Evolutionary conservation across 1,140 invertebrate species (phyloP).

Genomic region (Aplysia californica): DNA sequence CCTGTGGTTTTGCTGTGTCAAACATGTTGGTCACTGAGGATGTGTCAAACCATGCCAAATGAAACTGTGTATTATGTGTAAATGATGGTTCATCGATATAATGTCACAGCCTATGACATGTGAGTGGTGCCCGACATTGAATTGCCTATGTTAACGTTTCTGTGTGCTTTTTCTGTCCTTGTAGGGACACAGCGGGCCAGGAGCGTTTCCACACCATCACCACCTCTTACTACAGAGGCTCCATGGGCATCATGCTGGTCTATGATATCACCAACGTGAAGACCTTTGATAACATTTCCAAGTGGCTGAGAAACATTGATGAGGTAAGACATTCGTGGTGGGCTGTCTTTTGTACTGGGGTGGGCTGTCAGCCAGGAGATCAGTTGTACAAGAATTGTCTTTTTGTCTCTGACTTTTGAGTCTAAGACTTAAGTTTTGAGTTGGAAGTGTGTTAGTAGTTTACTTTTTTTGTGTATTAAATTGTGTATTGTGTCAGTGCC

Average conservation of each 20-base stretch:
- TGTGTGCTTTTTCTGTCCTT: conserved; percentile 25
- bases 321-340: conserved; percentile 70
- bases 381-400: not conserved
- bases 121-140: too few relatives aligned
- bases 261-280: conserved; percentile 99
- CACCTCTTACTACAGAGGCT: conserved; percentile 75
- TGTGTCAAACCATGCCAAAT: not conserved
- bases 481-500: too few relatives aligned
- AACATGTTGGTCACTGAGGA: not conserved
- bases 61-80: not conserved
- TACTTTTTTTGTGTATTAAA: too few relatives aligned
- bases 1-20: too few relatives aligned
- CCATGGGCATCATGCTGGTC: conserved; percentile 69
- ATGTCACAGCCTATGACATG: too few relatives aligned
- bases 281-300: conserved; percentile 98
- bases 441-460: too few relatives aligned
- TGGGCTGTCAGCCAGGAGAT: too few relatives aligned
- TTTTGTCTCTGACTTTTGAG: too few relatives aligned
- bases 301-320: conserved; percentile 98
- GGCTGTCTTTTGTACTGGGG: not conserved
- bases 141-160: too few relatives aligned
- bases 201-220: conserved; percentile 77
- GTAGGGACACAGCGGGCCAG: conserved; percentile 75
- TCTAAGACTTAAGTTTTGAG: too few relatives aligned
- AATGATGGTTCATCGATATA: too few relatives aligned